A percentile compares a stretch with the other conserved stretches of the same genome.
Evolutionary conservation across 2,797 vertebrate species (phyloP).

Genomic region (Hapalemur alaotrensis): DNA sequence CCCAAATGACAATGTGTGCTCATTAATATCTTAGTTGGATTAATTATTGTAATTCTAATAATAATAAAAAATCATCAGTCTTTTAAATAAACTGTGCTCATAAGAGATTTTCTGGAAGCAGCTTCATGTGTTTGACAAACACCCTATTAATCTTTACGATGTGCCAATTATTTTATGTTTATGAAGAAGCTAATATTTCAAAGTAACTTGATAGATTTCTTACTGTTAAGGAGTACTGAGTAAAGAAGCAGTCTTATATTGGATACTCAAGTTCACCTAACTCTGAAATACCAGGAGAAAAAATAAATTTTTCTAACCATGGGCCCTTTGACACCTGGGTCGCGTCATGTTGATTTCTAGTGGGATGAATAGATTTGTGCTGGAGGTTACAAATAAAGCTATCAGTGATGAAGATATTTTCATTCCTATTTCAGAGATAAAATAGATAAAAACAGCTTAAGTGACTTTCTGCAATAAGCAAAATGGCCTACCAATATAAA

Average conservation of each 20-base stretch:
- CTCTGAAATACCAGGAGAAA: not conserved
- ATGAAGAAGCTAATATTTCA: slow-evolving; percentile 31
- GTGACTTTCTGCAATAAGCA: not conserved
- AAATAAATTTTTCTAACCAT: not conserved
- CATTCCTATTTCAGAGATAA: not conserved
- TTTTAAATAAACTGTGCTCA: slow-evolving; percentile 10
- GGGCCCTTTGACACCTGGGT: rapidly evolving
- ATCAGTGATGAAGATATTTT: not conserved
- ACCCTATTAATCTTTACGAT: not conserved
- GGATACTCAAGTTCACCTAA: not conserved
- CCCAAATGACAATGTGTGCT: not conserved
- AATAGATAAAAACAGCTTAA: not conserved
- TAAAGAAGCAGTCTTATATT: not conserved
- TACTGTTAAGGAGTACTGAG: not conserved
- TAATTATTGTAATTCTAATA: not conserved
- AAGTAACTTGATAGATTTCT: not conserved
- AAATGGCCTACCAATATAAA: not conserved
- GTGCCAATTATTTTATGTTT: not conserved
- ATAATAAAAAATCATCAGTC: slow-evolving; percentile 40
- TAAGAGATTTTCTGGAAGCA: not conserved
- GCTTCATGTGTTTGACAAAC: not conserved
- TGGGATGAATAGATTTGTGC: not conserved
- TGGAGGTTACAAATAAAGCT: not conserved
- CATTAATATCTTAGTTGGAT: not conserved
- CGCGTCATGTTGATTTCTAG: not conserved